A percentile compares a stretch with the other conserved stretches of the same genome.
phyloP scores from a whole-genome alignment of 2,888 invertebrate genomes.

The Hedychridium roseum region DNA sequence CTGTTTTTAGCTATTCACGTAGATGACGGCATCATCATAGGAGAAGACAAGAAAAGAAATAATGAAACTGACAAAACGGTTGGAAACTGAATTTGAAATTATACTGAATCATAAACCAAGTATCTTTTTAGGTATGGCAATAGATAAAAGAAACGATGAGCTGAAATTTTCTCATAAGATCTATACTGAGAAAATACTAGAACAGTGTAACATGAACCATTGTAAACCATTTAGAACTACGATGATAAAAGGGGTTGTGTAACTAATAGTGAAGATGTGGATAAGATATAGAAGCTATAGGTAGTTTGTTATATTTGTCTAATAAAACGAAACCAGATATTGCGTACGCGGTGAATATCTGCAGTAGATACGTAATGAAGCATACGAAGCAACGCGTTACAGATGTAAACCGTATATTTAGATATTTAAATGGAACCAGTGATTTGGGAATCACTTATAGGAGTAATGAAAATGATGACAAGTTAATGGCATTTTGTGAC shows the following conservation, averaged over 20 bases:
- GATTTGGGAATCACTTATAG: slow-evolving; percentile 1
- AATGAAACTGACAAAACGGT: slow-evolving; percentile 6
- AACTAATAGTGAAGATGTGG: not conserved
- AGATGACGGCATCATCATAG: slow-evolving; percentile 21
- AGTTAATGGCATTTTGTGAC: slow-evolving; percentile 5
- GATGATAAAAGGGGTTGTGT: slow-evolving; percentile 8
- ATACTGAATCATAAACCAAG: slow-evolving; percentile 5
- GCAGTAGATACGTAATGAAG: slow-evolving; percentile 1
- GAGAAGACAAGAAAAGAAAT: slow-evolving; percentile 14
- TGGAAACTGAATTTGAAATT: slow-evolving; percentile 12
- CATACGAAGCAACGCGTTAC: not conserved
- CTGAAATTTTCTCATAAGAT: slow-evolving; percentile 13
- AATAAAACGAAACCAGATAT: slow-evolving; percentile 9
- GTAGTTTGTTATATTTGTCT: slow-evolving; percentile 5
- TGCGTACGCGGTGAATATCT: not conserved
- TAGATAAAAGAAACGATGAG: not conserved
- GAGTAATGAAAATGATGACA: not conserved
- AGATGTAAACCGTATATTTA: slow-evolving; percentile 3
- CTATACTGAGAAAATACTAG: slow-evolving; percentile 21
- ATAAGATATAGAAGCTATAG: slow-evolving; percentile 5
- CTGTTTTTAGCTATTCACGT: slow-evolving; percentile 23
- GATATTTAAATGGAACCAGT: slow-evolving; percentile 6
- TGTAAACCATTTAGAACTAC: slow-evolving; percentile 10
- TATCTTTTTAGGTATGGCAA: slow-evolving; percentile 18
- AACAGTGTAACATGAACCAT: slow-evolving; percentile 21